Evolutionary conservation across 2,888 invertebrate species (phyloP), one percentile per base, ranked within the genome.

Genomic region (Ochropleura plecta): DNA sequence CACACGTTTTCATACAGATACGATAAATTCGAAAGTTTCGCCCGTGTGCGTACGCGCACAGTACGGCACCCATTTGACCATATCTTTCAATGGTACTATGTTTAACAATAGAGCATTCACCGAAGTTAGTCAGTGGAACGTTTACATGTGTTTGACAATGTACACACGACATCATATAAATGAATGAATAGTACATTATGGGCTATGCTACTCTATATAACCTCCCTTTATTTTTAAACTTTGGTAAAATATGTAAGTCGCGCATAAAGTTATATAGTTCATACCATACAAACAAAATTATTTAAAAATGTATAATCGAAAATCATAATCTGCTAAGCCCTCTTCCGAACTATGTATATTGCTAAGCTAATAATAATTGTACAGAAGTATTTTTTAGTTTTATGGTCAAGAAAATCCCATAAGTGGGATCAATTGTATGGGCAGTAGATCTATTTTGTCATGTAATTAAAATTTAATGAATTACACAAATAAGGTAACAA

Each of bases 41-140:
- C 63, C 59, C 51, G 63, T 62, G 70, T 78, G 67, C 73, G 60
- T 67, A 68, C 73, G 72, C 71, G 80, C 81, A 84, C 76, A 82
- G 83, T 88, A 86, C 75, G 85, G 84, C 82, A 88, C 82, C 83
- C 81, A 84, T 86, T 86, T 85, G 86, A 83, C 63, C 66, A 74
- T 81, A 84, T 78, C 78, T 70, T 78, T 88, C 88, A 89, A 88
- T 88, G 86, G 85, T 66, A 75, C 77, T 60, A 72, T 73, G 76
- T 71, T 78, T 75, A 86, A 92, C 90, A 91, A 92, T 91, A 86
- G 78, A 70, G 81, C 88, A 89, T 89, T 91, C 88, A 87, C 83
- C 59, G 81, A 53, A 71, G 59, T 65, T 87, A 89, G 77, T 71
- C 84, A 86, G 73, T 83, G 90, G 90, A 90, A 91, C 90, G 82